Percentiles rank a stretch among this genome's conserved stretches.
Evolutionary conservation across 1,140 invertebrate genomes (phyloP).

Genomic region (Drosophila punjabiensis): DNA sequence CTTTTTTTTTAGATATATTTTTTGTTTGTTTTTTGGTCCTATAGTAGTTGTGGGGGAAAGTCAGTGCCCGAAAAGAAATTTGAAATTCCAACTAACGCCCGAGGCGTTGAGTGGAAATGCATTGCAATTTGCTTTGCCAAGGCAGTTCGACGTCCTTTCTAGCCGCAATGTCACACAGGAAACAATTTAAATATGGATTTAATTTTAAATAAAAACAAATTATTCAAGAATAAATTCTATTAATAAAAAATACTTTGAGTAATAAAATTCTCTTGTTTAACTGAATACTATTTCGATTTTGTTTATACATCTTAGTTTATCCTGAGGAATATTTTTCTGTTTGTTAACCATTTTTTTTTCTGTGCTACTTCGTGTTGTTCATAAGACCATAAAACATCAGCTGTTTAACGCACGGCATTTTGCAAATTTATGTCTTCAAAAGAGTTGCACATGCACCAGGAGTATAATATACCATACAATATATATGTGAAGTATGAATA

Average conservation of each 20-base stretch:
- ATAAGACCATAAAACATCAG: slow-evolving; percentile 69
- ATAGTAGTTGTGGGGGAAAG: background rate
- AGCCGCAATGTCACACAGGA: slow-evolving; percentile 30
- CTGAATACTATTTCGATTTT: background rate
- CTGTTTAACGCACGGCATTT: slow-evolving; percentile 73
- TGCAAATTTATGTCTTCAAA: slow-evolving; percentile 70
- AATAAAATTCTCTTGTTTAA: background rate
- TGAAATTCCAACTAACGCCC: slow-evolving; percentile 75
- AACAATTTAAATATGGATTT: background rate
- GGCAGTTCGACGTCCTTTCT: slow-evolving; percentile 67
- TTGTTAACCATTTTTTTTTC: slow-evolving; percentile 2
- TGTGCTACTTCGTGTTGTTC: slow-evolving; percentile 26
- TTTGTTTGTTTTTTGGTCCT: slow-evolving; percentile 1
- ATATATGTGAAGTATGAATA: slow-evolving; percentile 34
- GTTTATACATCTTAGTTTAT: background rate
- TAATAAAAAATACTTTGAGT: background rate
- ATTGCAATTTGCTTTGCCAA: slow-evolving; percentile 67
- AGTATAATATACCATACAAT: slow-evolving; percentile 18
- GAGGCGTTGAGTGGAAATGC: slow-evolving; percentile 56
- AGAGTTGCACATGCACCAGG: slow-evolving; percentile 56
- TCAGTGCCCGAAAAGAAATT: slow-evolving; percentile 63
- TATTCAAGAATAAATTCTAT: background rate
- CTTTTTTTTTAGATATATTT: background rate
- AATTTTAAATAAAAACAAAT: background rate
- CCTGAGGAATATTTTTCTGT: background rate